phyloP scores from a whole-genome alignment of 2,113 vertebrate species.

The Pseudopipra pipra region DNA sequence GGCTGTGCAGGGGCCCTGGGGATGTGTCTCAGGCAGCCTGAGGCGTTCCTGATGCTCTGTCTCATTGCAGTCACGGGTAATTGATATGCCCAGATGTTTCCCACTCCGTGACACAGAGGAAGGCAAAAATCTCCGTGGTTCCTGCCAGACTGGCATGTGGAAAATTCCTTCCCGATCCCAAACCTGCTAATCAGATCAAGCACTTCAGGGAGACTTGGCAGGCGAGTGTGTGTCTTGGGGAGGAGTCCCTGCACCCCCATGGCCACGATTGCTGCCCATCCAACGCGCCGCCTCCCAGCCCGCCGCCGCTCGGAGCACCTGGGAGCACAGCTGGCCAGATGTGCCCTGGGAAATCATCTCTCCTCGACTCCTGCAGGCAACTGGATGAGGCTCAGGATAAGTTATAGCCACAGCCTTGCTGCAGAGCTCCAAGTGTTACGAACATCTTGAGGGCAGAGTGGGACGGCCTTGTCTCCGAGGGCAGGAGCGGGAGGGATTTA shows the following conservation, averaged over 20 bases:
- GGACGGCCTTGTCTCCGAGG: neutral
- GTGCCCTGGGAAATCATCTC: accelerated
- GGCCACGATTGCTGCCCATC: accelerated
- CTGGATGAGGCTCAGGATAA: neutral
- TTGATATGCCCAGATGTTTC: slow-evolving; percentile 36
- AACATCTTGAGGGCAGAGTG: neutral
- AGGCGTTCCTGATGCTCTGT: neutral
- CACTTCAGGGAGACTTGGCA: neutral
- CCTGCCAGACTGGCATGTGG: slow-evolving; percentile 1
- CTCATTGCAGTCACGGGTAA: neutral
- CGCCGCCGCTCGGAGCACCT: accelerated
- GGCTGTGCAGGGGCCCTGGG: neutral
- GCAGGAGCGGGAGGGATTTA: neutral
- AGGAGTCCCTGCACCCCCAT: neutral
- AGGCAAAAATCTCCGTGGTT: neutral
- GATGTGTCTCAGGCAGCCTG: neutral
- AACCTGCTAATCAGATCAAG: neutral
- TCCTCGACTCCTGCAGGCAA: neutral
- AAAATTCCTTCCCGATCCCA: slow-evolving; percentile 13
- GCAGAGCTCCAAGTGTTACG: neutral
- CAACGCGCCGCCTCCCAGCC: neutral
- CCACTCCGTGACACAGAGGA: neutral
- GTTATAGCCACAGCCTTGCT: neutral
- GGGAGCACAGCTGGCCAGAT: slow-evolving; percentile 37
- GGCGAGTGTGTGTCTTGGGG: accelerated